Conservation (phyloP, 2,113 vertebrate species). For the Hirundichthys speculiger region DNA sequence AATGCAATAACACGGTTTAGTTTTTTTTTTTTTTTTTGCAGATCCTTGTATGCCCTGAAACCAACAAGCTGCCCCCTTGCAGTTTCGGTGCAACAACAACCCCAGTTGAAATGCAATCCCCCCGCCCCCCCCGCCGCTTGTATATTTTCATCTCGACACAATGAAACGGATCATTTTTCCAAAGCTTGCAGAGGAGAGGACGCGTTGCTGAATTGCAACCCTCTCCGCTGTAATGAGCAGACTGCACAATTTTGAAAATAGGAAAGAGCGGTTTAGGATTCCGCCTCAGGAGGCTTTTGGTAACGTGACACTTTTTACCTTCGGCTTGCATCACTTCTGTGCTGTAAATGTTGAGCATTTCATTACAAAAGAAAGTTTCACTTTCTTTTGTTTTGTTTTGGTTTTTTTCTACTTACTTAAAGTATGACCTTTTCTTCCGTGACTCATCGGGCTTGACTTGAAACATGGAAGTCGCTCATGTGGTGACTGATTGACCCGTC, state of each 20-base stretch:
- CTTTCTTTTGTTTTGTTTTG: background rate
- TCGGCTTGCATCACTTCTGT: slow-evolving; percentile 29
- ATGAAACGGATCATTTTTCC: slow-evolving; percentile 26
- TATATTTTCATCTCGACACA: slow-evolving; percentile 13
- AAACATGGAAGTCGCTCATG: slow-evolving; percentile 18
- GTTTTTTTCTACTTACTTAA: slow-evolving; percentile 12
- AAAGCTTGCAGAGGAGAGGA: slow-evolving; percentile 14
- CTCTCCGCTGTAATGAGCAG: slow-evolving; percentile 31
- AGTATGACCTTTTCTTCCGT: slow-evolving; percentile 41
- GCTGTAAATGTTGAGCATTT: slow-evolving; percentile 23
- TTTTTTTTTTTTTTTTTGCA: too few relatives aligned
- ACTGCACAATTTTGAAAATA: slow-evolving; percentile 40
- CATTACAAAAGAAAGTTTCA: background rate
- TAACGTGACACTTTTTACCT: slow-evolving; percentile 42
- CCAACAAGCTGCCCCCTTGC: slow-evolving; percentile 36
- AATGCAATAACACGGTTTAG: slow-evolving; percentile 40
- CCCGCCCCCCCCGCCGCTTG: too few relatives aligned
- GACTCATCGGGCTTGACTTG: too few relatives aligned
- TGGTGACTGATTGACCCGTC: slow-evolving; percentile 57
- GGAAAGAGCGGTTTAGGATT: slow-evolving; percentile 35
- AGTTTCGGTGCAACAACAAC: slow-evolving; percentile 28
- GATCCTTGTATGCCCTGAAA: slow-evolving; percentile 46
- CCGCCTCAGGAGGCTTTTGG: slow-evolving; percentile 24
- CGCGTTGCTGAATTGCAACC: slow-evolving; percentile 30
- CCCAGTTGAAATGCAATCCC: slow-evolving; percentile 36